Conservation (phyloP, 2,113 vertebrate species). For the Rhea pennata region DNA sequence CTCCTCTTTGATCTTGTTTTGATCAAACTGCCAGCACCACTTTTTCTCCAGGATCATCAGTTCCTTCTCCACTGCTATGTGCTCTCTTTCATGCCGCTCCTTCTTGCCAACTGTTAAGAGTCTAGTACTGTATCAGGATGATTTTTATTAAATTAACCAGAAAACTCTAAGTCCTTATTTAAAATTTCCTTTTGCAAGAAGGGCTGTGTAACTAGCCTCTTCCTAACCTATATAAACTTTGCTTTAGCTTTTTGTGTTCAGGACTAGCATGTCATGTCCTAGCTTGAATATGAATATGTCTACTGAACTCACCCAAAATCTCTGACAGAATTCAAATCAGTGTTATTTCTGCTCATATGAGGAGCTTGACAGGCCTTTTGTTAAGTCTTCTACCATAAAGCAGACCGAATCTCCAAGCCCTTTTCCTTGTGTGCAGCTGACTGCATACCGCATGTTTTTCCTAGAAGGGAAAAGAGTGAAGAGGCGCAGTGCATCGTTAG, state of each 20-base stretch:
- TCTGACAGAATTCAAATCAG: neutral
- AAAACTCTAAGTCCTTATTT: neutral
- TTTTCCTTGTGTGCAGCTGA: neutral
- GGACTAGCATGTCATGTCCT: neutral
- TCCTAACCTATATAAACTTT: neutral
- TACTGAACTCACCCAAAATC: neutral
- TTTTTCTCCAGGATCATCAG: neutral
- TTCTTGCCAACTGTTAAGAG: neutral
- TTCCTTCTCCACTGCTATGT: neutral
- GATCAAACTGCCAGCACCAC: neutral
- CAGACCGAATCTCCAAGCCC: neutral
- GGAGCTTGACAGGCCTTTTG: neutral
- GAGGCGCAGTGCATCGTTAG: neutral
- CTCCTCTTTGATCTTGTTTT: slow-evolving; percentile 9
- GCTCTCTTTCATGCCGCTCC: neutral
- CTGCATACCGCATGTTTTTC: neutral
- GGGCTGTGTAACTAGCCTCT: neutral
- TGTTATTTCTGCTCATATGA: neutral
- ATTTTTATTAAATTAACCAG: neutral
- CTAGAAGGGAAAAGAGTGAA: fast-evolving
- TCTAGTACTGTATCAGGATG: neutral
- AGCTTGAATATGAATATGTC: neutral
- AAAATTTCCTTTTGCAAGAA: neutral
- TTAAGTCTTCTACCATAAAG: neutral
- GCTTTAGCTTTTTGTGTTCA: neutral